A percentile compares a stretch with the other conserved stretches of the same genome.
These are phyloP conservation scores for Polydrusus pterygomalis DNA, from an alignment of 2,888 invertebrate genomes.

Conservation along the genomic window DNA sequence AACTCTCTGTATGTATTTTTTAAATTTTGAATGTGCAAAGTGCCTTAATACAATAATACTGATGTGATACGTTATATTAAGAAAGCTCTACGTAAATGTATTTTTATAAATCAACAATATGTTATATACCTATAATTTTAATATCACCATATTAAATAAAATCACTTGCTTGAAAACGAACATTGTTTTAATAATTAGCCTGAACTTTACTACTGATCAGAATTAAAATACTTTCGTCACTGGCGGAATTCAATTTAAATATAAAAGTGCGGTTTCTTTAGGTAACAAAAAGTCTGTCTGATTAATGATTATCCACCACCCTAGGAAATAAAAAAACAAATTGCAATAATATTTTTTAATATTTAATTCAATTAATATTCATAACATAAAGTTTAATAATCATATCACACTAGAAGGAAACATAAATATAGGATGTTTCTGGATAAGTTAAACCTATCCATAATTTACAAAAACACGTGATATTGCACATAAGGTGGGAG, in stretches of 20 bases:
- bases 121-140: neutral
- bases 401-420: neutral
- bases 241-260: too few relatives aligned
- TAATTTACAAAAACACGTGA: neutral
- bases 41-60: constrained; percentile 46
- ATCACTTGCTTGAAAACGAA: neutral
- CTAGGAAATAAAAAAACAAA: neutral
- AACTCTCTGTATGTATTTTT: too few relatives aligned
- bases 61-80: constrained; percentile 46
- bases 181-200: neutral
- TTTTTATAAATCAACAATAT: constrained; percentile 17
- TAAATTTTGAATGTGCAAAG: neutral
- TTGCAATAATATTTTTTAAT: neutral
- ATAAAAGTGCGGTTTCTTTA: too few relatives aligned
- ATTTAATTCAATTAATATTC: constrained; percentile 2
- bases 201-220: neutral
- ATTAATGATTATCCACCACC: too few relatives aligned
- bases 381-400: neutral
- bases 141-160: constrained; percentile 4
- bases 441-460: neutral
- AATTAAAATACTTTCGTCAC: too few relatives aligned
- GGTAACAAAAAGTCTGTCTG: too few relatives aligned
- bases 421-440: neutral
- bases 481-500: too few relatives aligned
- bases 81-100: constrained; percentile 18